These are phyloP conservation scores for Tragelaphus eurycerus DNA, from an alignment of 2,797 vertebrate genomes.

Conservation along the genomic window DNA sequence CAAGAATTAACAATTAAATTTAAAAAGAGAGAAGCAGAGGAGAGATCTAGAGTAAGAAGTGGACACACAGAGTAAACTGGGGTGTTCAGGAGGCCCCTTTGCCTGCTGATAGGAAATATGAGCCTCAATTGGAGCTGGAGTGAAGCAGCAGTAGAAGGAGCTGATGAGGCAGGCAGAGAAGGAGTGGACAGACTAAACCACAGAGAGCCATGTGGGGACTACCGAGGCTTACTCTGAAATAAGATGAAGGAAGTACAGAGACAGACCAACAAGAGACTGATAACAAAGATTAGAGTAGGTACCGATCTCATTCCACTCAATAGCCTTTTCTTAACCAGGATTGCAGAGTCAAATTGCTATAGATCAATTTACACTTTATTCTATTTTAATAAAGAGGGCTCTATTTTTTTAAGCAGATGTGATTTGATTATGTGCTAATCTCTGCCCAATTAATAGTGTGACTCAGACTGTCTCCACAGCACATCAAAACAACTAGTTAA, in stretches of 20 bases:
- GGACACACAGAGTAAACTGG: no score
- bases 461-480: constrained; percentile 39
- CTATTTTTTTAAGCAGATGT: constrained; percentile 50
- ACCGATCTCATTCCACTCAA: not conserved
- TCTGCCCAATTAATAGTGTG: constrained; percentile 70
- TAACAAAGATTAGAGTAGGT: constrained; percentile 52
- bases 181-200: not conserved
- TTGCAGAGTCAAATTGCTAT: not conserved
- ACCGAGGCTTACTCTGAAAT: not conserved
- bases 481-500: constrained; percentile 36
- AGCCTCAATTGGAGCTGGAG: not conserved
- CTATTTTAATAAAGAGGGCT: constrained; percentile 55
- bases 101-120: not conserved
- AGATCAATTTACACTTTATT: constrained; percentile 67
- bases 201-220: not conserved
- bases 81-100: no score
- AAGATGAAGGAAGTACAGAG: constrained; percentile 6
- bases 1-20: not conserved
- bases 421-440: constrained; percentile 71
- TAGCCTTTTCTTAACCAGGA: not conserved
- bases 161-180: not conserved
- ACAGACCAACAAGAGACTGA: not conserved
- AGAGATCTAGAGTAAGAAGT: not conserved
- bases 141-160: not conserved
- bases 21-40: not conserved